Percentiles rank a stretch among this genome's conserved stretches.
These are phyloP conservation scores for Corydoras maculifer DNA, from an alignment of 2,113 vertebrate species.

Conservation along the genomic window DNA sequence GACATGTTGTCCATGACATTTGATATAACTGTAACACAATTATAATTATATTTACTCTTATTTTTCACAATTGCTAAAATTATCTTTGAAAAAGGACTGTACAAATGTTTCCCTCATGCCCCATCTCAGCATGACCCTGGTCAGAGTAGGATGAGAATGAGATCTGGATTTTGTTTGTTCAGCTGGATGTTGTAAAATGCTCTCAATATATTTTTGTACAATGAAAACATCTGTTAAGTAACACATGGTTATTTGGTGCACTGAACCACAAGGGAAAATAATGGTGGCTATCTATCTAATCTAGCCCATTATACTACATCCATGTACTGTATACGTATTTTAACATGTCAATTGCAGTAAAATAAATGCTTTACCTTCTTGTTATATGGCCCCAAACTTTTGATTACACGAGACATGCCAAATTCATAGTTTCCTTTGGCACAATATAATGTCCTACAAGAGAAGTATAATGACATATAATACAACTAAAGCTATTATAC, in stretches of 20 bases:
- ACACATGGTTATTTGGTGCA: neutral
- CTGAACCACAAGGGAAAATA: neutral
- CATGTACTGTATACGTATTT: neutral
- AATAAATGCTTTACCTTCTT: constrained; percentile 71
- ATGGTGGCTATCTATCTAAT: neutral
- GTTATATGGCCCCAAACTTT: constrained; percentile 91
- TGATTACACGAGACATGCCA: constrained; percentile 91
- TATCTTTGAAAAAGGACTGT: neutral
- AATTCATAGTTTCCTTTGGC: constrained; percentile 96
- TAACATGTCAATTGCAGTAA: neutral
- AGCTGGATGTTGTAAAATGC: constrained; percentile 25
- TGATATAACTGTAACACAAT: no score
- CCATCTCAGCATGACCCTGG: constrained; percentile 13
- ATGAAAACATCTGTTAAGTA: neutral
- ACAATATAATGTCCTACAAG: constrained; percentile 81
- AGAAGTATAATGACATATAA: neutral
- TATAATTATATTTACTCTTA: neutral
- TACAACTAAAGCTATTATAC: no score
- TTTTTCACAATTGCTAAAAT: neutral
- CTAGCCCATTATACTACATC: neutral
- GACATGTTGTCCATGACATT: no score
- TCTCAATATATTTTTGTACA: neutral
- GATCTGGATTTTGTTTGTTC: constrained; percentile 28
- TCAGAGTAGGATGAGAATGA: constrained; percentile 8
- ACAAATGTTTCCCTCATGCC: neutral